Percentiles rank a stretch among this genome's conserved stretches.
Conservation (phyloP, 2,888 invertebrate species). For the Spodoptera littoralis region DNA sequence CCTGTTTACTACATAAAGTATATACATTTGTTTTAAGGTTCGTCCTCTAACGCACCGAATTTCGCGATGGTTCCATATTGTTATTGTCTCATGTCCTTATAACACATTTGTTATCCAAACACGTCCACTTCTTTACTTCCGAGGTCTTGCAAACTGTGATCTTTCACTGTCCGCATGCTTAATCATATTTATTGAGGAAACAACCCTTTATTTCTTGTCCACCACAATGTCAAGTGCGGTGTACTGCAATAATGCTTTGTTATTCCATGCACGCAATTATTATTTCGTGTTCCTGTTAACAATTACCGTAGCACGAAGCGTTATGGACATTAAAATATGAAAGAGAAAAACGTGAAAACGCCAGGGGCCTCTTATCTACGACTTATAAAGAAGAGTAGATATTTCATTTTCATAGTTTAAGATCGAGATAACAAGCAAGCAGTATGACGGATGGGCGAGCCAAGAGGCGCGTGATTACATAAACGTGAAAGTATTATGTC, state of each 20-base stretch:
- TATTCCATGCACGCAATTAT: conserved; percentile 35
- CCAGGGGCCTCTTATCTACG: conserved; percentile 65
- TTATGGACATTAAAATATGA: conserved; percentile 48
- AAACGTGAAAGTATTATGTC: conserved; percentile 82
- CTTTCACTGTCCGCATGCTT: conserved; percentile 62
- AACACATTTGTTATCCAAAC: conserved; percentile 48
- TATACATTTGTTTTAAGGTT: conserved; percentile 15
- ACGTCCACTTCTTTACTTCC: conserved; percentile 52
- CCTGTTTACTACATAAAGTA: conserved; percentile 18
- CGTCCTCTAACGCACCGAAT: conserved; percentile 16
- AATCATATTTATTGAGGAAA: conserved; percentile 72
- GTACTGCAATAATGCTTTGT: conserved; percentile 28
- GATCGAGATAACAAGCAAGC: conserved; percentile 78
- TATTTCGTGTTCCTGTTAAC: conserved; percentile 41
- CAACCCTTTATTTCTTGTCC: conserved; percentile 60
- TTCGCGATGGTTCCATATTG: conserved; percentile 26
- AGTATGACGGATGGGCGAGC: conserved; percentile 79
- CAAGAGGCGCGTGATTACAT: conserved; percentile 79
- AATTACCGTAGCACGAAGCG: conserved; percentile 37
- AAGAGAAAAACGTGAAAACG: conserved; percentile 56
- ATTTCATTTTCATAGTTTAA: conserved; percentile 77
- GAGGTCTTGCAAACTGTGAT: conserved; percentile 59
- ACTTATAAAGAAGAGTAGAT: conserved; percentile 72
- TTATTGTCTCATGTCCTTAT: conserved; percentile 50
- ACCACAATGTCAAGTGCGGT: conserved; percentile 58